Conservation (phyloP, 2,113 vertebrate species). For the Propithecus coquereli region DNA sequence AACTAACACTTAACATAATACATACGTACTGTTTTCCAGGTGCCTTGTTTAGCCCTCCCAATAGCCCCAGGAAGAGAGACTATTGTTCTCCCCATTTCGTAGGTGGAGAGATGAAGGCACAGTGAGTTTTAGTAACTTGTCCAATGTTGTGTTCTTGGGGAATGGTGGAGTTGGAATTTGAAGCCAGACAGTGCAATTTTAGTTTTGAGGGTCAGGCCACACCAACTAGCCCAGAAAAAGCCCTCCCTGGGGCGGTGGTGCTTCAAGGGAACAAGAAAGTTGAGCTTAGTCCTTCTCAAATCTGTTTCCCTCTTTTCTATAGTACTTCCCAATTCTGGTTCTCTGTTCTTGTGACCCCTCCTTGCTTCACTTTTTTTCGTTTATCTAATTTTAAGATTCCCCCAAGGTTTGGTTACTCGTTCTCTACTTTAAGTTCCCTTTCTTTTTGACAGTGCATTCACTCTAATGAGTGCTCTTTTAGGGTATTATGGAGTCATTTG, state of each 20-base stretch:
- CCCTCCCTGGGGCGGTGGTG: not conserved
- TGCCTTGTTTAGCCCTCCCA: not conserved
- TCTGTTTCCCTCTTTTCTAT: not conserved
- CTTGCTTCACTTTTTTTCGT: not conserved
- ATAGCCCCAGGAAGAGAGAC: not conserved
- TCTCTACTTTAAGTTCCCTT: not conserved
- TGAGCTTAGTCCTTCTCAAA: not conserved
- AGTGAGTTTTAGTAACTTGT: not conserved
- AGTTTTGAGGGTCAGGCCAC: not conserved
- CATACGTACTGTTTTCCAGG: not conserved
- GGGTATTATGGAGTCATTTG: not conserved
- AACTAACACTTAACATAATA: not conserved
- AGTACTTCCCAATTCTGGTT: not conserved
- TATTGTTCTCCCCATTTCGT: not conserved
- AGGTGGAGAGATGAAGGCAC: not conserved
- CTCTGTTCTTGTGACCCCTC: not conserved
- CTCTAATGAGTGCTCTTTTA: slow-evolving; percentile 6
- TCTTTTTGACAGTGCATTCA: not conserved
- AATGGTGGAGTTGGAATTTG: not conserved
- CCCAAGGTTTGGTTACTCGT: not conserved
- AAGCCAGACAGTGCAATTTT: not conserved
- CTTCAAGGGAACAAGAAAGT: not conserved
- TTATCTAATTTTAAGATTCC: not conserved
- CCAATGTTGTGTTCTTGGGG: not conserved
- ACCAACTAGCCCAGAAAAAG: not conserved